These are phyloP conservation scores for Diogma glabrata DNA, from an alignment of 2,888 invertebrate genomes.

Conservation along the genomic window DNA sequence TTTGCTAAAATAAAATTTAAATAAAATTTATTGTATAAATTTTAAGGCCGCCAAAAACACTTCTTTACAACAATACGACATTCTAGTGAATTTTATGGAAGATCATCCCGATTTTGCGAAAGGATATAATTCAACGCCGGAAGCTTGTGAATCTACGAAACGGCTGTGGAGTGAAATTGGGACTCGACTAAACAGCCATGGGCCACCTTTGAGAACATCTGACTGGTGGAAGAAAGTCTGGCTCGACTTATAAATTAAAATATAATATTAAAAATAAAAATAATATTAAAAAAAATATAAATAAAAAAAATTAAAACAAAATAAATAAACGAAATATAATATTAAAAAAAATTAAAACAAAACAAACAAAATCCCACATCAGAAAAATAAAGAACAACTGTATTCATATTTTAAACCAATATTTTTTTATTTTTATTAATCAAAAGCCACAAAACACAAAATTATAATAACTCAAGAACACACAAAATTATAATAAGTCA, in stretches of 20 bases:
- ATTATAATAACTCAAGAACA: too few species aligned
- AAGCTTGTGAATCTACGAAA: neutral
- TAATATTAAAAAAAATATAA: too few species aligned
- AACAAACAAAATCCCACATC: neutral
- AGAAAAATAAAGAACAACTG: too few species aligned
- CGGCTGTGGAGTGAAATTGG: neutral
- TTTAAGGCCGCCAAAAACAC: neutral
- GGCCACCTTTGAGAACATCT: neutral
- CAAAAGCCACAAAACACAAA: too few species aligned
- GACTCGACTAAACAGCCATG: neutral
- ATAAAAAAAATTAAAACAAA: too few species aligned
- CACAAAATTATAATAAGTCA: too few species aligned
- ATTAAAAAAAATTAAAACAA: neutral
- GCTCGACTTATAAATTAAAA: neutral
- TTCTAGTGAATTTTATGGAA: neutral
- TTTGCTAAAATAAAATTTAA: too few species aligned
- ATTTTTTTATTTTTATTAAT: too few species aligned
- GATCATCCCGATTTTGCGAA: neutral
- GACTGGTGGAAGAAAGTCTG: neutral
- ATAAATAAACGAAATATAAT: too few species aligned
- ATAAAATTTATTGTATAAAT: too few species aligned
- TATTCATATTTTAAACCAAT: too few species aligned
- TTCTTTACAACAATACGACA: neutral
- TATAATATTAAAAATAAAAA: too few species aligned
- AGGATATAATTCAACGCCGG: neutral